A percentile compares a stretch with the other conserved stretches of the same genome.
Evolutionary conservation across 1,140 invertebrate species (phyloP).

Genomic region (Leptinotarsa defecta): DNA sequence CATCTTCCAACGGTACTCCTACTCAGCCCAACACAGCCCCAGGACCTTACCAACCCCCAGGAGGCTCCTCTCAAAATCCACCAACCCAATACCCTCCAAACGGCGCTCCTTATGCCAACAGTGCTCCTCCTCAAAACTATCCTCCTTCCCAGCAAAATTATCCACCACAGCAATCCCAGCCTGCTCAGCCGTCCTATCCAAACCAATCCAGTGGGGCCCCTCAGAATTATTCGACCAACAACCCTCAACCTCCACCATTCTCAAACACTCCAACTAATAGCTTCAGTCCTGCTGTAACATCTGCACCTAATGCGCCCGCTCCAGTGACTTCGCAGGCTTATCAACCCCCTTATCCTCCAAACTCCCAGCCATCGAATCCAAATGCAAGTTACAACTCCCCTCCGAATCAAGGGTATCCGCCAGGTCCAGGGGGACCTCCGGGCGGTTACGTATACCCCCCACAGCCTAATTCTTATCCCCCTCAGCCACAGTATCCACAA

Average conservation of each 20-base stretch:
- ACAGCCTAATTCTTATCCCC: slow-evolving; percentile 52
- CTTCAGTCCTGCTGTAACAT: slow-evolving; percentile 47
- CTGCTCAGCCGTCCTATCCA: slow-evolving; percentile 46
- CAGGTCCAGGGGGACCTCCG: slow-evolving; percentile 46
- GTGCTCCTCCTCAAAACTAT: slow-evolving; percentile 56
- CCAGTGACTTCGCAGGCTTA: slow-evolving; percentile 44
- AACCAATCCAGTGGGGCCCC: slow-evolving; percentile 45
- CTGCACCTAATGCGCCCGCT: slow-evolving; percentile 39
- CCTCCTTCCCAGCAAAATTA: slow-evolving; percentile 51
- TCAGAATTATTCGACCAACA: slow-evolving; percentile 54
- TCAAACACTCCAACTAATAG: slow-evolving; percentile 48
- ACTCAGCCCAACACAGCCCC: slow-evolving; percentile 9
- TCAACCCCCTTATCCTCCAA: slow-evolving; percentile 51
- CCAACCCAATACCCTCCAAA: slow-evolving; percentile 37
- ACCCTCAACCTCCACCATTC: slow-evolving; percentile 52
- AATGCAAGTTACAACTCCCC: slow-evolving; percentile 50
- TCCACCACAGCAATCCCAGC: slow-evolving; percentile 48
- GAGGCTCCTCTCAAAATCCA: slow-evolving; percentile 38
- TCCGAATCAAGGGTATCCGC: slow-evolving; percentile 47
- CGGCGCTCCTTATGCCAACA: slow-evolving; percentile 47
- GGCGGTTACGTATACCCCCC: slow-evolving; percentile 51
- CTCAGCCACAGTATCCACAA: slow-evolving; percentile 52
- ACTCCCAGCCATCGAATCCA: slow-evolving; percentile 53
- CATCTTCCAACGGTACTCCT: slow-evolving; percentile 13
- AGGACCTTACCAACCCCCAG: slow-evolving; percentile 16